Conservation (phyloP, 1,140 invertebrate species). For the Diuraphis noxia region DNA sequence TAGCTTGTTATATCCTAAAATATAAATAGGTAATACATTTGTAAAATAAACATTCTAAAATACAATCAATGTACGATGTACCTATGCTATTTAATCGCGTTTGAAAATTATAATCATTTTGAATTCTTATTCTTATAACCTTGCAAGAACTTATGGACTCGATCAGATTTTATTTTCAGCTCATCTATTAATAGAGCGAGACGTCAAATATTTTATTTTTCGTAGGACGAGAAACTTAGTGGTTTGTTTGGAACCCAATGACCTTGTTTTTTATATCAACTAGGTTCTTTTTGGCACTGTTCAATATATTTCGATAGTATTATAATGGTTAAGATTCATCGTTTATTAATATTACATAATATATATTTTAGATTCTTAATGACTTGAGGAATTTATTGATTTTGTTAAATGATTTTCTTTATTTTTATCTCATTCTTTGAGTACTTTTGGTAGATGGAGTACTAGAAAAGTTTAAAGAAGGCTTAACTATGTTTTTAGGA, state of each 20-base stretch:
- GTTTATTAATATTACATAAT: neutral
- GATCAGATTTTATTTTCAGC: conserved; percentile 41
- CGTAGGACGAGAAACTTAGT: conserved; percentile 30
- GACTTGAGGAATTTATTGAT: neutral
- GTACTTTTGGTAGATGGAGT: neutral
- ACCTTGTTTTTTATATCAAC: conserved; percentile 25
- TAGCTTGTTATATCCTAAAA: neutral
- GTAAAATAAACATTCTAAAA: neutral
- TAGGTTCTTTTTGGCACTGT: conserved; percentile 37
- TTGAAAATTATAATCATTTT: conserved; percentile 9
- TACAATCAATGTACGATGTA: neutral
- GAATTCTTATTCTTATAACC: conserved; percentile 29
- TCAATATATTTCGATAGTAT: neutral
- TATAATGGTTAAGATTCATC: neutral
- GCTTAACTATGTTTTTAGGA: neutral
- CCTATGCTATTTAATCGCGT: neutral
- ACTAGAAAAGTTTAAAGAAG: neutral
- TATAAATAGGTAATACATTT: neutral
- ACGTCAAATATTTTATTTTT: conserved; percentile 40
- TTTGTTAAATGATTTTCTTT: neutral
- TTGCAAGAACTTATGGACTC: conserved; percentile 30
- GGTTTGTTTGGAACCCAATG: conserved; percentile 29
- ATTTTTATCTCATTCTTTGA: neutral
- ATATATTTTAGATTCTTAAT: neutral
- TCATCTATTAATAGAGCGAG: conserved; percentile 18